Percentiles rank a stretch among this genome's conserved stretches.
Evolutionary conservation across 2,888 invertebrate species (phyloP).

Genomic region (Embidobia sp.): DNA sequence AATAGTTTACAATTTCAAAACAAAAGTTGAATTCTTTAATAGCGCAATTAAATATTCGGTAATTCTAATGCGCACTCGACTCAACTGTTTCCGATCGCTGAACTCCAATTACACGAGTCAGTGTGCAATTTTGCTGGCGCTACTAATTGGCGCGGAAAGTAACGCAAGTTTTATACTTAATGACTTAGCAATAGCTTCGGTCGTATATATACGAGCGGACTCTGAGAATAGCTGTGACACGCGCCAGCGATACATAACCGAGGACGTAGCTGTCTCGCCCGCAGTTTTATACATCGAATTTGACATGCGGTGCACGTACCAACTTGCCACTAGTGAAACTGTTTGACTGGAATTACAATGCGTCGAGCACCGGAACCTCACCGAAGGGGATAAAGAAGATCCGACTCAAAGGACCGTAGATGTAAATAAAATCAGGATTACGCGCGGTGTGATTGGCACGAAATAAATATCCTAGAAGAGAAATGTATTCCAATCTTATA

Average conservation of each 20-base stretch:
- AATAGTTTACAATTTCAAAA: neutral
- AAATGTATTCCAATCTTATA: no score
- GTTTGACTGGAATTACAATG: slow-evolving; percentile 80
- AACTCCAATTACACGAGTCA: slow-evolving; percentile 48
- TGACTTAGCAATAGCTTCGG: slow-evolving; percentile 49
- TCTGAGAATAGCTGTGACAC: slow-evolving; percentile 73
- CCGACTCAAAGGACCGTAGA: slow-evolving; percentile 44
- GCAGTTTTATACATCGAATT: slow-evolving; percentile 81
- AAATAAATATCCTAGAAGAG: no score
- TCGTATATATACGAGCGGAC: slow-evolving; percentile 13
- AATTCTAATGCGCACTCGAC: slow-evolving; percentile 29
- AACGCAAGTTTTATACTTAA: slow-evolving; percentile 55
- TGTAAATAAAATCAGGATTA: slow-evolving; percentile 63
- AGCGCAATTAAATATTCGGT: slow-evolving; percentile 32
- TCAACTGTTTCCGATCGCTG: slow-evolving; percentile 24
- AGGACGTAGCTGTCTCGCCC: slow-evolving; percentile 76
- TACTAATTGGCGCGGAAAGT: slow-evolving; percentile 47
- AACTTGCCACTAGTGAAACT: slow-evolving; percentile 80
- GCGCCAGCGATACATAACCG: slow-evolving; percentile 80
- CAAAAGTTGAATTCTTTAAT: slow-evolving; percentile 11
- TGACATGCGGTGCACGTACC: slow-evolving; percentile 80
- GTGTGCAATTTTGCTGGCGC: slow-evolving; percentile 31
- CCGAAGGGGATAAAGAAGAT: slow-evolving; percentile 60
- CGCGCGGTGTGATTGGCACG: slow-evolving; percentile 31
- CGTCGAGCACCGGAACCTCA: slow-evolving; percentile 68